Conservation (phyloP, 2,113 vertebrate species). For the Sinocyclocheilus anshuiensis region DNA sequence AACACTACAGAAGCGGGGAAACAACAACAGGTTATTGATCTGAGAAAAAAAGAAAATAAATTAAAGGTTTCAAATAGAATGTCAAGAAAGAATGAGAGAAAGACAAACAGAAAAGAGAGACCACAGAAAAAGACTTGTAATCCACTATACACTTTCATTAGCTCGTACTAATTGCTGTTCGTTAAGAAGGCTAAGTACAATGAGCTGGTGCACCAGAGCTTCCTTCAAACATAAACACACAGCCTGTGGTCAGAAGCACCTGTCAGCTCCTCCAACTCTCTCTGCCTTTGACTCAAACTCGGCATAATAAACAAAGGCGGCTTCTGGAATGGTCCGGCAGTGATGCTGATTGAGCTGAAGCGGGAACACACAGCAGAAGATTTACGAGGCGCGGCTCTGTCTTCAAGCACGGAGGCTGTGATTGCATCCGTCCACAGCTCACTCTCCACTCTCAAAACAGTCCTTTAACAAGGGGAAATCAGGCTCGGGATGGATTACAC, state of each 20-base stretch:
- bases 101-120: constrained; percentile 10
- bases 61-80: neutral
- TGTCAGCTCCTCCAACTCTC: constrained; percentile 63
- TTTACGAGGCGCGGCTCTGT: constrained; percentile 29
- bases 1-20: too few relatives aligned
- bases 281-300: constrained; percentile 60
- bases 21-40: neutral
- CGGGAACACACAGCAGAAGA: constrained; percentile 56
- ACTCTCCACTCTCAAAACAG: constrained; percentile 62
- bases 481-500: constrained; percentile 59
- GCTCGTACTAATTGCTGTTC: constrained; percentile 64
- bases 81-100: neutral
- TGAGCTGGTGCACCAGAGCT: constrained; percentile 55
- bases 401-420: constrained; percentile 60
- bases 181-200: constrained; percentile 65
- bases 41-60: neutral
- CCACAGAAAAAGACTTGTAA: constrained; percentile 58
- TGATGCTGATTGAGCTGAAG: constrained; percentile 65
- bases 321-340: constrained; percentile 53
- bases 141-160: constrained; percentile 67
- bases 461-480: constrained; percentile 65
- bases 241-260: constrained; percentile 66
- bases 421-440: constrained; percentile 64
- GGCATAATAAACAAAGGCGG: constrained; percentile 72
- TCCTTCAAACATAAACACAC: constrained; percentile 72